Conservation (phyloP, 2,888 invertebrate species). For the Taenaris catops region DNA sequence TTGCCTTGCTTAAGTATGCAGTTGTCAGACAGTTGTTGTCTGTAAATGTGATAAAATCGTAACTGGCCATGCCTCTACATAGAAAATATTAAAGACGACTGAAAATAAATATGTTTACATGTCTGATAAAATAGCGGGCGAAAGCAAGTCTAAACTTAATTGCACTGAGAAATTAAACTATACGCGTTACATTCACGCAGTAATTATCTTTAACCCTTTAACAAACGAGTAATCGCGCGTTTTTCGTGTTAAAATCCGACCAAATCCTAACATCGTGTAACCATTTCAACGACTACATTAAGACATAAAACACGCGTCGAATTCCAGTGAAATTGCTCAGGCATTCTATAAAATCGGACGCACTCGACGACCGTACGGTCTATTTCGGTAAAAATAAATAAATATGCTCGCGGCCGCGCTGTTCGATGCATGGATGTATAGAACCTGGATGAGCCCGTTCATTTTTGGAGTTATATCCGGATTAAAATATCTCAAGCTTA, state of each 20-base stretch:
- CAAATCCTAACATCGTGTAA: conserved; percentile 25
- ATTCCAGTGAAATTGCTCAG: conserved; percentile 63
- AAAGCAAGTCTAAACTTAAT: too few relatives aligned
- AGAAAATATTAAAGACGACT: too few relatives aligned
- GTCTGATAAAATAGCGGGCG: too few relatives aligned
- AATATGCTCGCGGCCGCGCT: conserved; percentile 60
- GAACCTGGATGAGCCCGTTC: conserved; percentile 3
- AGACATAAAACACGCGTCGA: conserved; percentile 69
- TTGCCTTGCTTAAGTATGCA: too few relatives aligned
- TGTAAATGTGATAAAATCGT: too few relatives aligned
- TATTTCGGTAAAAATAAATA: conserved; percentile 78
- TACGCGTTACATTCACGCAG: not conserved
- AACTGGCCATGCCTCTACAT: too few relatives aligned
- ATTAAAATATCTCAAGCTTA: too few relatives aligned
- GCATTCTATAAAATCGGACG: conserved; percentile 56
- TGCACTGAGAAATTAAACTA: too few relatives aligned
- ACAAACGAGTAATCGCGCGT: conserved; percentile 1
- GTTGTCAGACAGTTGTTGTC: too few relatives aligned
- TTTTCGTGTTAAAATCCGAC: conserved; percentile 6
- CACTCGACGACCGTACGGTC: conserved; percentile 69
- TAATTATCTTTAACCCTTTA: conserved; percentile 5
- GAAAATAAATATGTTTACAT: too few relatives aligned
- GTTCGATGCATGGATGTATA: conserved; percentile 16
- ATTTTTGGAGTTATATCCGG: too few relatives aligned
- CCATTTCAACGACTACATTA: conserved; percentile 47